phyloP scores from a whole-genome alignment of 2,113 vertebrate species.

The Nannospalax galili region DNA sequence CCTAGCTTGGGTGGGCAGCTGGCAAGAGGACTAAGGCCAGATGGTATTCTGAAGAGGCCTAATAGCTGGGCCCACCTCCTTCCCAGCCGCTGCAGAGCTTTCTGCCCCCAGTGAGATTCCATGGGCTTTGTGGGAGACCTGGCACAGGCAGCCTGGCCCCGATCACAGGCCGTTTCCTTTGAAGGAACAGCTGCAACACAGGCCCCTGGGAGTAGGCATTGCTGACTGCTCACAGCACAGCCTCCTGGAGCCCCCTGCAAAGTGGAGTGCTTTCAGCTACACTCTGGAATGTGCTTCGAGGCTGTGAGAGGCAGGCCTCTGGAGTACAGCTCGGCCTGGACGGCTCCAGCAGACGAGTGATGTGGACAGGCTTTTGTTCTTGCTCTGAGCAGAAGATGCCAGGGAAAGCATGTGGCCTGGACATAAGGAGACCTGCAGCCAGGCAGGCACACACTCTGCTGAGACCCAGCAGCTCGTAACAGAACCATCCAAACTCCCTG shows the following conservation, averaged over 20 bases:
- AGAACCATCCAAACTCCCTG: not conserved
- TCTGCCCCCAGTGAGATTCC: not conserved
- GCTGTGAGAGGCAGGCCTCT: not conserved
- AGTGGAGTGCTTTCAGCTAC: not conserved
- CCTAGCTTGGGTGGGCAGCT: not conserved
- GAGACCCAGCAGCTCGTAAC: not conserved
- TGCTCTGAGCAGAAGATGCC: not conserved
- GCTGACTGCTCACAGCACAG: not conserved
- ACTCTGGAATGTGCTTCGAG: not conserved
- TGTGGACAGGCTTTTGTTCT: not conserved
- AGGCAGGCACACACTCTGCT: rapidly evolving
- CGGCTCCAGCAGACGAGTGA: not conserved
- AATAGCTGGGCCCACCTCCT: not conserved
- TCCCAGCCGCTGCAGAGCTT: not conserved
- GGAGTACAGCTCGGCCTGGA: not conserved
- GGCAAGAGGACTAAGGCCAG: not conserved
- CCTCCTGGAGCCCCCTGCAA: not conserved
- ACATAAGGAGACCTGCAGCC: not conserved
- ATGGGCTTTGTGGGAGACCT: not conserved
- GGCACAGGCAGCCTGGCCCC: not conserved
- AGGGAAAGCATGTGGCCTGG: not conserved
- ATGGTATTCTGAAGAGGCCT: not conserved
- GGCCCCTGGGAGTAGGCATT: not conserved
- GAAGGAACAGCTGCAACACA: not conserved
- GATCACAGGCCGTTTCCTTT: not conserved